Base-by-base conservation (phyloP, 1,140 invertebrate genomes). In the Leptonema lineaticorne region DNA sequence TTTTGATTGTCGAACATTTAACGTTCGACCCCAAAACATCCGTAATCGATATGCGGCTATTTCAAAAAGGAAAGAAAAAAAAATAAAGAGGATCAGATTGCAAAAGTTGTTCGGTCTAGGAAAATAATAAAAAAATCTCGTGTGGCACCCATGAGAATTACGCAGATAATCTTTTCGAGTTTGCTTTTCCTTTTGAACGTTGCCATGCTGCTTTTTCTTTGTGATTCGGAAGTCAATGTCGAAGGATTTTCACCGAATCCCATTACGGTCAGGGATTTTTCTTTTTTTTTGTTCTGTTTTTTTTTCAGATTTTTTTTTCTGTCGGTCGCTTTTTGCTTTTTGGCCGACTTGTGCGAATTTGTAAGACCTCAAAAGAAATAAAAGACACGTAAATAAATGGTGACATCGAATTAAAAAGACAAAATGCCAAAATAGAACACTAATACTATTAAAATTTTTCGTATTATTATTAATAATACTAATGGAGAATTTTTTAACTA, bases 121-220 rank as follows among this genome's bases (percentile, higher is more conserved):
- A 62, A 62, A 62, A 62, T 11, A 45, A 45, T n/a, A 6, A 9
- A 45, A 45, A 45, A n/a, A 14, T 16, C 37, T 6, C n/a, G n/a
- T n/a, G n/a, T n/a, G 9, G 3, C 9, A 18, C 59, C 33, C 33
- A 16, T 18, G 56, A 27, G 26, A 37, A 62, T 62, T 62, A 62
- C 30, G n/a, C 59, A 27, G 22, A 33, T 62, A 62, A 62, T 62
- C 59, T 62, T 45, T 33, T 45, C 18, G 56, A 58, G 33, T 62
- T 37, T 33, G 11, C 37, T 33, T 45, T 41, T 58, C n/a, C 56
- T 58, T 14, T 26, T 9, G 37, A 41, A 41, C 16, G 37, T 41
- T 41, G 5, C 48, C 48, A 27, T 22, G 24, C n/a, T 27, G 24
- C 57, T 33, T 33, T 27, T 30, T 24, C 57, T 59, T 59, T 59